Conservation (phyloP, 2,888 invertebrate genomes). For the Drosophila conformis region DNA sequence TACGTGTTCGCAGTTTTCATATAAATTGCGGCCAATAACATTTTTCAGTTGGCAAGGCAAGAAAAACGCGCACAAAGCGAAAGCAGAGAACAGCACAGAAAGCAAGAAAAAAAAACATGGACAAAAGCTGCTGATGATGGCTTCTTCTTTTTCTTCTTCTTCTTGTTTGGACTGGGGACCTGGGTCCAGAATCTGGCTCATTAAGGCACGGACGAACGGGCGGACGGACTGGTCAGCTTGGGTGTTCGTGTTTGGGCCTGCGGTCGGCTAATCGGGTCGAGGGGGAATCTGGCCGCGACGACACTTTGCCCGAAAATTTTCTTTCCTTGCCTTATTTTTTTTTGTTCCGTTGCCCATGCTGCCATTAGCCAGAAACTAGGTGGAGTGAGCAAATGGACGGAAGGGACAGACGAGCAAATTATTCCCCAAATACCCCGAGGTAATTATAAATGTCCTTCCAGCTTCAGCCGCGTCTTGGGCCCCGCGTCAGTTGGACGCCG, state of each 20-base stretch:
- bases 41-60: constrained; percentile 75
- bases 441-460: constrained; percentile 83
- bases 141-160: constrained; percentile 50
- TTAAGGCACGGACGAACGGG: constrained; percentile 63
- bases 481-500: constrained; percentile 53
- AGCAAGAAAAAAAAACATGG: constrained; percentile 49
- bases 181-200: constrained; percentile 71
- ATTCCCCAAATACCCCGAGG: constrained; percentile 82
- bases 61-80: constrained; percentile 71
- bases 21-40: constrained; percentile 82
- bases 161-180: not conserved
- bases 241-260: constrained; percentile 54
- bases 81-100: constrained; percentile 51
- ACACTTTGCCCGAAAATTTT: constrained; percentile 51
- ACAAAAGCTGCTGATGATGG: constrained; percentile 81
- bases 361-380: constrained; percentile 59
- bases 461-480: constrained; percentile 56
- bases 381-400: constrained; percentile 31
- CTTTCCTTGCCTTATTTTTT: constrained; percentile 10
- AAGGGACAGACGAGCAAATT: constrained; percentile 65
- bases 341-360: constrained; percentile 14
- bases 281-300: constrained; percentile 61
- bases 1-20: constrained; percentile 79
- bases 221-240: constrained; percentile 50
- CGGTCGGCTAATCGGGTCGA: constrained; percentile 34